phyloP scores from a whole-genome alignment of 2,888 invertebrate genomes.

The Bhutanitis thaidina region DNA sequence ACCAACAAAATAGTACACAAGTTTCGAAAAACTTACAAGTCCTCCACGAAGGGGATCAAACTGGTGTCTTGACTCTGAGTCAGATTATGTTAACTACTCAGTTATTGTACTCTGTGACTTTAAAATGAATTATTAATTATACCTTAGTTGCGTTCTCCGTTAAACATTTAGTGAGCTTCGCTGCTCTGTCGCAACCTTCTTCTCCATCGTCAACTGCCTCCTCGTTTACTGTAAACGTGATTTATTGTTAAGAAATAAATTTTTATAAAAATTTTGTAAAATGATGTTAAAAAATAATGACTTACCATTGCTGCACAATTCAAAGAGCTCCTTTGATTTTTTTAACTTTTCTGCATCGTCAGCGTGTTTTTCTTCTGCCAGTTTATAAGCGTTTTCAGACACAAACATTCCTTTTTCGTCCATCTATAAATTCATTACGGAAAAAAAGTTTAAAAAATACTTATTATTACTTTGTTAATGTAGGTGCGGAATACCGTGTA shows the following conservation, averaged over 20 bases:
- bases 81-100: no score
- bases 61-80: no score
- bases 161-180: conserved; percentile 51
- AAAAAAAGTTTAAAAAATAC: no score
- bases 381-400: conserved; percentile 40
- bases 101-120: no score
- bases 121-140: conserved; percentile 5
- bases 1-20: no score
- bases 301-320: conserved; percentile 56
- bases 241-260: not conserved
- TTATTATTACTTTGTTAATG: no score
- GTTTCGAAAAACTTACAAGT: no score
- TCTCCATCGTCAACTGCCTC: conserved; percentile 49
- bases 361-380: conserved; percentile 46
- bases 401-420: conserved; percentile 60
- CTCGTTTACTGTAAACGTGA: conserved; percentile 51
- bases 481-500: no score
- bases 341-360: conserved; percentile 47
- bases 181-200: conserved; percentile 64
- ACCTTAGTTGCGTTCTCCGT: conserved; percentile 56
- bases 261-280: no score
- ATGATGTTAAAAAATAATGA: not conserved
- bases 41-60: no score
- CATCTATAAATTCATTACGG: conserved; percentile 39
- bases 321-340: conserved; percentile 52